These are phyloP conservation scores for Bolinopsis microptera DNA, from an alignment of 37 sponge, comb jelly and placozoan genomes.

Conservation along the genomic window DNA sequence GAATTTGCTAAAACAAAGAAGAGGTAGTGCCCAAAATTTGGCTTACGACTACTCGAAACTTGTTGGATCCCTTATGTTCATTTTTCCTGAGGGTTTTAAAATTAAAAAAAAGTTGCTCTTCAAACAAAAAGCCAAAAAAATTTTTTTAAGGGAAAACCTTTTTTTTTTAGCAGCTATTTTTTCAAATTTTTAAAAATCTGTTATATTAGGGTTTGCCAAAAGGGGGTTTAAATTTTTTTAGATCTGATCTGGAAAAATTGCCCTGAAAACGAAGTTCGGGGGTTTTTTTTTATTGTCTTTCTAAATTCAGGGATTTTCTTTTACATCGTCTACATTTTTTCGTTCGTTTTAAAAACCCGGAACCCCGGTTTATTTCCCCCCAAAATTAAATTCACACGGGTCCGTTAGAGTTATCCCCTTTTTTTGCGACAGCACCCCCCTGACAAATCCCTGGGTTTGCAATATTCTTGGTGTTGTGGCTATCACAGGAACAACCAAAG, in stretches of 20 bases:
- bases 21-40: neutral
- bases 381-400: too few species aligned
- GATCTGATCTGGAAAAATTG: constrained; percentile 16
- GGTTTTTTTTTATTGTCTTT: constrained; percentile 73
- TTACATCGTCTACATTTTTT: constrained; percentile 94
- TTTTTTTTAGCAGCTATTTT: neutral
- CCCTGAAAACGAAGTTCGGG: constrained; percentile 76
- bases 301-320: constrained; percentile 71
- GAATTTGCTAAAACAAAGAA: neutral
- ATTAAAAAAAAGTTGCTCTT: neutral
- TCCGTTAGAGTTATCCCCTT: too few species aligned
- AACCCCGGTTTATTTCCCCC: constrained; percentile 71
- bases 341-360: constrained; percentile 88
- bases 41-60: neutral
- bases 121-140: neutral
- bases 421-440: too few species aligned
- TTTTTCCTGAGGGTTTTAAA: neutral
- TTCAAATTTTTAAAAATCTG: neutral
- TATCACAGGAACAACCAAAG: too few species aligned
- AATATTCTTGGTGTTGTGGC: too few species aligned
- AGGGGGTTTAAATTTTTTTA: too few species aligned
- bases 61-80: neutral
- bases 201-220: constrained; percentile 3
- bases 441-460: too few species aligned
- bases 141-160: neutral